Evolutionary conservation across 2,113 vertebrate genomes (phyloP), one percentile per base, ranked within the genome.

Genomic region (Acrocephalus arundinaceus): DNA sequence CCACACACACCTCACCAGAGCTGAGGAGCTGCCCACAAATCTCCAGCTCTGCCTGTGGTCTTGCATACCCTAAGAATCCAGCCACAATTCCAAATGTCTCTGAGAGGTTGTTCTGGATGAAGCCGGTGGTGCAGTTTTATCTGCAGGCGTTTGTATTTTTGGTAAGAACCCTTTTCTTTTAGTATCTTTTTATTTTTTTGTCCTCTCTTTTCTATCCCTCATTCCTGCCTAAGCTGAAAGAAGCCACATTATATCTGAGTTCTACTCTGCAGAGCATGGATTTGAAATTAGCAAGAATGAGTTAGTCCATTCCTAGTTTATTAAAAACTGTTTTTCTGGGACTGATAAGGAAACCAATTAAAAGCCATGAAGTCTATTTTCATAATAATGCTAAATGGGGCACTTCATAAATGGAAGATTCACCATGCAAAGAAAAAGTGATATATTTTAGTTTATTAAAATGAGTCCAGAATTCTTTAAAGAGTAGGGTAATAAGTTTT

Each of bases 311-410:
- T 92, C 90, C 82, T 76, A 84, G 65, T 96, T 95, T 97, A 96
- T 97, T 96, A 93, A 96, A 96, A 97, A 90, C 83, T 93, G 57
- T 85, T 96, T 95, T 95, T 89, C 80, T 75, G 86, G 67, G 80
- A 52, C 93, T 97, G 97, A 97, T 97, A 97, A 97, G 97, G 90
- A 97, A 97, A 96, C 92, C 97, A 97, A 97, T 97, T 98, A 95
- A 97, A 97, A 96, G 54, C 82, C 93, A 84, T 68, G 73, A 93
- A 96, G 96, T 91, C 92, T 97, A 76, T 96, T 96, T 97, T 97
- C 96, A 97, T 97, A 97, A 97, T 96, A 95, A 86, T 96, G 68
- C 90, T 95, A 97, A 97, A 96, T 96, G 83, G 92, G 70, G n/a
- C 82, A 93, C 85, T 89, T 94, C 94, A 77, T 85, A 97, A 97